Percentiles rank a stretch among this genome's conserved stretches.
Evolutionary conservation across 2,113 vertebrate genomes (phyloP).

Genomic region (Dipodomys merriami): DNA sequence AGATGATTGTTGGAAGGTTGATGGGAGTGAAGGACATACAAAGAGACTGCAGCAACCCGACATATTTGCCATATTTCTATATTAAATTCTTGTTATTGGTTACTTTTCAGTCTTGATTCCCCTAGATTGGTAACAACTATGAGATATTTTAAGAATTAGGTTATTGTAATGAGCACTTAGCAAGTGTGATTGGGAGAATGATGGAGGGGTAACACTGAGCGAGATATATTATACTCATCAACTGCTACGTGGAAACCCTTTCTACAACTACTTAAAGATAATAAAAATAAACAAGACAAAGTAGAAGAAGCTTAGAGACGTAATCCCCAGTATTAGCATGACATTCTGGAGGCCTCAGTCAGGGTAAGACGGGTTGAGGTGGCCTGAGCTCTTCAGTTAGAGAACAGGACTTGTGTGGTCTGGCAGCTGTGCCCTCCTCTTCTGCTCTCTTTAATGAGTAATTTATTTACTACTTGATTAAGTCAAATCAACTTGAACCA

Average conservation of each 20-base stretch:
- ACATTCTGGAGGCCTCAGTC: not conserved
- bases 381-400: not conserved
- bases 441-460: not conserved
- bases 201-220: no score
- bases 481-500: not conserved
- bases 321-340: not conserved
- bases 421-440: not conserved
- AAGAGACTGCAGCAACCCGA: not conserved
- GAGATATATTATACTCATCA: no score
- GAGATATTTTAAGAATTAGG: not conserved
- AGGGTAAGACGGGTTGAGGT: not conserved
- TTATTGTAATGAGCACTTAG: not conserved
- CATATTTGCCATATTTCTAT: not conserved
- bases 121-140: not conserved
- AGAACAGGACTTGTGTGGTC: not conserved
- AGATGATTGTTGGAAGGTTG: not conserved
- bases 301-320: not conserved
- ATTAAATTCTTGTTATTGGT: not conserved
- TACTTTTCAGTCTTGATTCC: not conserved
- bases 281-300: no score
- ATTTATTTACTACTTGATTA: not conserved
- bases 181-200: not conserved
- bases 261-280: no score
- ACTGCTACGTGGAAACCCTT: no score
- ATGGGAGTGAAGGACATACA: not conserved